Conservation (phyloP, 2,888 invertebrate species). For the Cerceris ruficornis region DNA sequence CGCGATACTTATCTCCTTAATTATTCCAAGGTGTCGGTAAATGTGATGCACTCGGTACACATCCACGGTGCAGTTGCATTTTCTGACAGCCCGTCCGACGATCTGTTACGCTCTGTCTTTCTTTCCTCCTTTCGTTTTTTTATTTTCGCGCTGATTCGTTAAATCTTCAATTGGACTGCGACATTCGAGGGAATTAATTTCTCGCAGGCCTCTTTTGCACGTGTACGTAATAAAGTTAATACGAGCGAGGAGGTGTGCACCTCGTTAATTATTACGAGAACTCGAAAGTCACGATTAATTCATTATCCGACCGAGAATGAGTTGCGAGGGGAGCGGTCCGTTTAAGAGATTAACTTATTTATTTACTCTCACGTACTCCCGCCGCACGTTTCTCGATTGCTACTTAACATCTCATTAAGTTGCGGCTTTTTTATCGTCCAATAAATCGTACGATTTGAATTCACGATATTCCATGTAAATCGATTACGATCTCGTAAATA, state of each 20-base stretch:
- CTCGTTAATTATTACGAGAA: conserved; percentile 41
- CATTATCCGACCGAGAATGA: conserved; percentile 12
- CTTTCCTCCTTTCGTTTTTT: background rate
- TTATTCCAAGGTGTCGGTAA: conserved; percentile 7
- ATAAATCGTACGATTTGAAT: too few relatives aligned
- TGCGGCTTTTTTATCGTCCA: too few relatives aligned
- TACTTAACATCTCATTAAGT: too few relatives aligned
- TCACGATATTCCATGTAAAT: too few relatives aligned
- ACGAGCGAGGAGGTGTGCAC: conserved; percentile 6
- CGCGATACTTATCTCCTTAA: conserved; percentile 47
- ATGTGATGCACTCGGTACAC: background rate
- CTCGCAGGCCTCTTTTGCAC: background rate
- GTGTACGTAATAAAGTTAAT: conserved; percentile 16
- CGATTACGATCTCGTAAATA: too few relatives aligned
- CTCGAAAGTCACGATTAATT: conserved; percentile 17
- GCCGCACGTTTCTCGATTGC: too few relatives aligned
- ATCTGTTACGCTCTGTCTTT: background rate
- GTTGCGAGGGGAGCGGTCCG: background rate
- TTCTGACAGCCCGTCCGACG: background rate
- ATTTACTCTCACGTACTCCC: too few relatives aligned
- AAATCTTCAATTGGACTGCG: too few relatives aligned
- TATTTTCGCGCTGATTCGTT: too few relatives aligned
- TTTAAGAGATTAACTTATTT: background rate
- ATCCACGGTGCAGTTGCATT: background rate
- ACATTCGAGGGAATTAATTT: too few relatives aligned